Evolutionary conservation across 2,797 vertebrate genomes (phyloP).

Genomic region (Poeciliopsis infans): DNA sequence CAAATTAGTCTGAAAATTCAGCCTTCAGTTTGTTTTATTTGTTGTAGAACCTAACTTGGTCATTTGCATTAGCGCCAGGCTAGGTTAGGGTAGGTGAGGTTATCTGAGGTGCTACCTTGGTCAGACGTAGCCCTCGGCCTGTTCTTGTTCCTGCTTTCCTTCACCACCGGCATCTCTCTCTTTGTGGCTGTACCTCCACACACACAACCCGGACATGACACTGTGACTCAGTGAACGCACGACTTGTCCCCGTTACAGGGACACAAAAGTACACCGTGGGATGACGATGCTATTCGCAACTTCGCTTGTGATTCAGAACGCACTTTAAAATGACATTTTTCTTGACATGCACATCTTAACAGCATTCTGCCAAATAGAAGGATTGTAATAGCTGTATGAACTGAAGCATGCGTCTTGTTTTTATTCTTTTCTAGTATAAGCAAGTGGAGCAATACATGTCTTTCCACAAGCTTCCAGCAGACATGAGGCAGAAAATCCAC

Average conservation of each 20-base stretch:
- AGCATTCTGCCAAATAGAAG: neutral
- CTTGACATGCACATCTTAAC: no score
- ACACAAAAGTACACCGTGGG: constrained; percentile 38
- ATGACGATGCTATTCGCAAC: constrained; percentile 9
- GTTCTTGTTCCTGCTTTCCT: constrained; percentile 63
- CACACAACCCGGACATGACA: constrained; percentile 56
- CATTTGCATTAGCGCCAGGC: constrained; percentile 41
- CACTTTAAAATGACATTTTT: neutral
- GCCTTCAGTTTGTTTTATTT: neutral
- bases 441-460: constrained; percentile 99
- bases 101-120: constrained; percentile 71
- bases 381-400: neutral
- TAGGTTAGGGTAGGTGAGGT: constrained; percentile 52
- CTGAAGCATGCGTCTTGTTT: constrained; percentile 36
- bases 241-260: constrained; percentile 60
- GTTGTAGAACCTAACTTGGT: constrained; percentile 35
- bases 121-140: constrained; percentile 68
- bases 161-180: constrained; percentile 67
- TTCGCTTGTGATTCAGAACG: constrained; percentile 27
- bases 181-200: constrained; percentile 39
- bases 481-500: constrained; percentile 99
- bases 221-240: constrained; percentile 48
- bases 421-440: constrained; percentile 87
- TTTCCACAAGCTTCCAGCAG: constrained; percentile 98
- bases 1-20: neutral